Evolutionary conservation across 1,140 invertebrate species (phyloP).

Genomic region (Drosophila busckii): DNA sequence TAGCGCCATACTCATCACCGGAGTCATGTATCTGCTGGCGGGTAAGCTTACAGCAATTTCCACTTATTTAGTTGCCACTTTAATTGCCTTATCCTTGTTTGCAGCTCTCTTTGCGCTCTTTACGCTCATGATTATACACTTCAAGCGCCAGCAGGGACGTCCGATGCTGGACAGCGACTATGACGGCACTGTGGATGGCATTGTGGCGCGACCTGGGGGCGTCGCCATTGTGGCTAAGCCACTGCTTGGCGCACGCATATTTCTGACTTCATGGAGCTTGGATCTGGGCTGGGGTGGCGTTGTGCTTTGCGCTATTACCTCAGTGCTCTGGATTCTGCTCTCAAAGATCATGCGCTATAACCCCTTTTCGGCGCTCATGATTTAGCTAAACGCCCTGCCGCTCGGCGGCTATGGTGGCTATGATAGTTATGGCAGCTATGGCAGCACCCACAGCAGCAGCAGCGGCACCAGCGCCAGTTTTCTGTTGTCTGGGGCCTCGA

Average conservation of each 20-base stretch:
- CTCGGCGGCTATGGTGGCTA: conserved; percentile 64
- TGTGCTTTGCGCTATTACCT: conserved; percentile 86
- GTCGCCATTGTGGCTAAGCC: conserved; percentile 69
- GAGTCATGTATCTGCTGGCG: conserved; percentile 94
- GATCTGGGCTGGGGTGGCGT: conserved; percentile 91
- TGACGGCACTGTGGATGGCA: conserved; percentile 85
- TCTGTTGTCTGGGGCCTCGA: conserved; percentile 43
- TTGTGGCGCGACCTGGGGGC: conserved; percentile 81
- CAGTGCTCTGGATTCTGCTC: conserved; percentile 90
- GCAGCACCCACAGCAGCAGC: conserved; percentile 48
- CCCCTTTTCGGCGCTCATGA: conserved; percentile 86
- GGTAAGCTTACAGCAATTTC: conserved; percentile 81
- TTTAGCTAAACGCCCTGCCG: conserved; percentile 80
- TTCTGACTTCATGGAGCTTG: conserved; percentile 89
- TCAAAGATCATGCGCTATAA: conserved; percentile 94
- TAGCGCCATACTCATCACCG: conserved; percentile 92
- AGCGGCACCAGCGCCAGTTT: conserved; percentile 56
- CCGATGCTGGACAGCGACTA: conserved; percentile 80
- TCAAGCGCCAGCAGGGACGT: conserved; percentile 88
- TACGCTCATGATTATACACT: conserved; percentile 93
- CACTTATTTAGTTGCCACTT: too few relatives aligned
- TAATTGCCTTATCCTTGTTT: conserved; percentile 43
- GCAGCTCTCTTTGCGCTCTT: conserved; percentile 92
- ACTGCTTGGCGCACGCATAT: conserved; percentile 84
- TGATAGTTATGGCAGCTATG: conserved; percentile 44